Evolutionary conservation across 2,797 vertebrate genomes (phyloP).

Genomic region (Sebastolobus altivelis): DNA sequence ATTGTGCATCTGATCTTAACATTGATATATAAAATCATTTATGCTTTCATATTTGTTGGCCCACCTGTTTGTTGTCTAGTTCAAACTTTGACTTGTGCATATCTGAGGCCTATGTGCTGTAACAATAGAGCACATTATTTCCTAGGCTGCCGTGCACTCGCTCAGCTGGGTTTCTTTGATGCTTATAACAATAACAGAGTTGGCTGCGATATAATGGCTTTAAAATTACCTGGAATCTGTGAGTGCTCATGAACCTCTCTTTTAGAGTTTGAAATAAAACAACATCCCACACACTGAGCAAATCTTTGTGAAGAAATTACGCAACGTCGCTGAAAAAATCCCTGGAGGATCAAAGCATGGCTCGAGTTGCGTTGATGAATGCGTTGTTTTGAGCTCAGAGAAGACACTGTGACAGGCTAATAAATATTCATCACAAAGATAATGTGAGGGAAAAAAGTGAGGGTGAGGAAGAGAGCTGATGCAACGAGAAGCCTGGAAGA

Average conservation of each 20-base stretch:
- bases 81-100: background rate
- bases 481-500: conserved; percentile 40
- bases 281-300: conserved; percentile 36
- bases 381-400: conserved; percentile 73
- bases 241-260: conserved; percentile 16
- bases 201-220: conserved; percentile 44
- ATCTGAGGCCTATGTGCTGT: background rate
- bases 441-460: conserved; percentile 17
- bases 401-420: conserved; percentile 69
- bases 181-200: conserved; percentile 20
- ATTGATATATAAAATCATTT: background rate
- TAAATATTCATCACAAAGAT: conserved; percentile 74
- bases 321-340: conserved; percentile 35
- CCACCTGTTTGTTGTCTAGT: background rate
- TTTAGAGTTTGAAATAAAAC: conserved; percentile 39
- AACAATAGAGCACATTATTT: background rate
- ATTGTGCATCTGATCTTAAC: background rate
- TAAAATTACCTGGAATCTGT: conserved; percentile 32
- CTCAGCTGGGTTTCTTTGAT: conserved; percentile 13
- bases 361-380: conserved; percentile 66
- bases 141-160: background rate
- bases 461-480: conserved; percentile 44
- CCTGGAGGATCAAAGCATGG: conserved; percentile 52
- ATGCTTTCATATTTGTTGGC: background rate
- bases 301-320: conserved; percentile 47